A percentile compares a stretch with the other conserved stretches of the same genome.
phyloP scores from a whole-genome alignment of 2,888 invertebrate genomes.

The Pycnomerus fuliginosus region DNA sequence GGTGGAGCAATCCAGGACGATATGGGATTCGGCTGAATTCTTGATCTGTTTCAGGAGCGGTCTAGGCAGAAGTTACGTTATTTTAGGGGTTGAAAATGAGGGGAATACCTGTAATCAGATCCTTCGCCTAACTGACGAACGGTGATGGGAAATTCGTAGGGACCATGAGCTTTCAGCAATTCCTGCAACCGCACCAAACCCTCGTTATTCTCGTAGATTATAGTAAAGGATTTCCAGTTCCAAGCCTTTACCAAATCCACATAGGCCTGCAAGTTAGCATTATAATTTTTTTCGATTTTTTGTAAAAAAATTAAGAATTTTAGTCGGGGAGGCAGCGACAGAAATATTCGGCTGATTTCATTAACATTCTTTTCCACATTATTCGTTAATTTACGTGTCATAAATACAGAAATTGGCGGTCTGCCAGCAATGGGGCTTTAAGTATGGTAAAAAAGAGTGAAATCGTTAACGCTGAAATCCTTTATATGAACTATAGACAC shows the following conservation, averaged over 20 bases:
- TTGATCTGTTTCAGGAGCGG: constrained; percentile 88
- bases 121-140: constrained; percentile 82
- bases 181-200: constrained; percentile 86
- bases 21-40: constrained; percentile 88
- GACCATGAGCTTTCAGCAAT: constrained; percentile 83
- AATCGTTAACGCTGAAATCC: too few species aligned
- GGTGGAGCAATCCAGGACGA: constrained; percentile 86
- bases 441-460: too few species aligned
- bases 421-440: too few species aligned
- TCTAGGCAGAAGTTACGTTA: constrained; percentile 52
- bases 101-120: constrained; percentile 75
- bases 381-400: too few species aligned
- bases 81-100: constrained; percentile 8
- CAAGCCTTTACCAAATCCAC: constrained; percentile 86
- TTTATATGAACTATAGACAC: too few species aligned
- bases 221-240: constrained; percentile 96
- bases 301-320: not conserved
- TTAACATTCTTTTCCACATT: too few species aligned
- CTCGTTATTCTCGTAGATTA: constrained; percentile 95
- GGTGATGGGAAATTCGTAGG: constrained; percentile 79
- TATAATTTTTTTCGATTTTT: too few species aligned
- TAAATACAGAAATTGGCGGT: too few species aligned
- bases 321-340: not conserved
- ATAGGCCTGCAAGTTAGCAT: constrained; percentile 81
- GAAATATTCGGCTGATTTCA: too few species aligned